Conservation (phyloP, 1,140 invertebrate species). For the Bombus sibiricus region DNA sequence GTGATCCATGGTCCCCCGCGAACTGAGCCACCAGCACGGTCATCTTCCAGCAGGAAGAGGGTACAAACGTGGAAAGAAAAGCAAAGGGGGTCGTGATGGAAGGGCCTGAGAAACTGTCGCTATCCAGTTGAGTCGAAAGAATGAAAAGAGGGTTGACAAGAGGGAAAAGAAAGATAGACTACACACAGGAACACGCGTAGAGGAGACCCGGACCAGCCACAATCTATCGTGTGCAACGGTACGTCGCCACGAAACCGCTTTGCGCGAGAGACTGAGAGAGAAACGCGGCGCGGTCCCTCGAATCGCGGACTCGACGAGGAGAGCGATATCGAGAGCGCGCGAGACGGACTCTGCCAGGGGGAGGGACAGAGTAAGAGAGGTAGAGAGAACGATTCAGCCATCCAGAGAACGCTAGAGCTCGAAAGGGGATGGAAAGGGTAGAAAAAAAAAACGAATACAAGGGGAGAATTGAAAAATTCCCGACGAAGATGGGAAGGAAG, state of each 20-base stretch:
- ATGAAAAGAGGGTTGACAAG: background rate
- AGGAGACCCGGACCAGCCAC: constrained; percentile 64
- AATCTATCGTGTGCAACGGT: constrained; percentile 43
- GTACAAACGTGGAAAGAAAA: background rate
- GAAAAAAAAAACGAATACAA: background rate
- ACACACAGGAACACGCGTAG: background rate
- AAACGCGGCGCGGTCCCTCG: constrained; percentile 41
- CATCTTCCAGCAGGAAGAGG: background rate
- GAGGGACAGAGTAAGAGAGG: background rate
- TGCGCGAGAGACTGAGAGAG: constrained; percentile 67
- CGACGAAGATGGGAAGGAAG: constrained; percentile 15
- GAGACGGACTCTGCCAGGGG: constrained; percentile 1
- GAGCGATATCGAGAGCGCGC: constrained; percentile 7
- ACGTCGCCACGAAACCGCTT: constrained; percentile 61
- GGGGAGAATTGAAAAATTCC: background rate
- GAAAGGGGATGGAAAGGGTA: constrained; percentile 11
- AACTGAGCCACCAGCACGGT: background rate
- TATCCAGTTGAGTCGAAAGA: background rate
- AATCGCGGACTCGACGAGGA: constrained; percentile 41
- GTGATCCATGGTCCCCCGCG: constrained; percentile 1
- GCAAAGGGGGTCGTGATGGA: background rate
- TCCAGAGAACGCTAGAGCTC: background rate
- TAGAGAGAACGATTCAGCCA: background rate
- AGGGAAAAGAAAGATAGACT: background rate
- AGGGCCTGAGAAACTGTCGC: background rate